Percentiles rank a stretch among this genome's conserved stretches.
These are phyloP conservation scores for Cyphomyrmex costatus DNA, from an alignment of 1,140 invertebrate genomes.

Conservation along the genomic window DNA sequence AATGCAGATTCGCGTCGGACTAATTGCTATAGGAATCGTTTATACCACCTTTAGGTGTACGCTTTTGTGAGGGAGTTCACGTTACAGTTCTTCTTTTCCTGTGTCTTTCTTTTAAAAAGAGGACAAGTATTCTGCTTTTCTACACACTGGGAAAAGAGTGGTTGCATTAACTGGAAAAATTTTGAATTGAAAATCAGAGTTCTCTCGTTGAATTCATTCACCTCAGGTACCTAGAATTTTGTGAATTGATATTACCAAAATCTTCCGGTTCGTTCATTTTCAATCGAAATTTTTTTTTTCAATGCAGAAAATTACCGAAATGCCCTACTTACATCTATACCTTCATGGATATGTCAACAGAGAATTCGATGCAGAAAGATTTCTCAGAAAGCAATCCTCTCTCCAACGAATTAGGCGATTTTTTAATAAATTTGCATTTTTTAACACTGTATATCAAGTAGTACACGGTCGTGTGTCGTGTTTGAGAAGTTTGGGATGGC, in stretches of 20 bases:
- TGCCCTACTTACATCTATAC: neutral
- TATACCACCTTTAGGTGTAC: neutral
- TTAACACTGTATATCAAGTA: neutral
- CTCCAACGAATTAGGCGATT: neutral
- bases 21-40: conserved; percentile 60
- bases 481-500: neutral
- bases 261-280: no score
- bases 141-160: neutral
- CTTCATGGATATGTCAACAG: neutral
- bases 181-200: no score
- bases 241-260: no score
- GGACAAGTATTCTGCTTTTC: neutral
- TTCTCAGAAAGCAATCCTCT: neutral
- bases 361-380: neutral
- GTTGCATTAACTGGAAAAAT: no score
- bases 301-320: neutral
- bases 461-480: neutral
- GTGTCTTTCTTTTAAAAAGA: neutral
- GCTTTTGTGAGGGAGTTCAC: neutral
- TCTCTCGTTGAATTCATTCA: no score
- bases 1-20: conserved; percentile 66
- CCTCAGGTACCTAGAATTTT: no score
- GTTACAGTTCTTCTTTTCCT: neutral
- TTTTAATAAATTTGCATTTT: conserved; percentile 36
- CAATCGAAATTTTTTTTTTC: no score